Base-by-base conservation (phyloP, 2,888 invertebrate genomes). In the Ferdinandea cuprea region DNA sequence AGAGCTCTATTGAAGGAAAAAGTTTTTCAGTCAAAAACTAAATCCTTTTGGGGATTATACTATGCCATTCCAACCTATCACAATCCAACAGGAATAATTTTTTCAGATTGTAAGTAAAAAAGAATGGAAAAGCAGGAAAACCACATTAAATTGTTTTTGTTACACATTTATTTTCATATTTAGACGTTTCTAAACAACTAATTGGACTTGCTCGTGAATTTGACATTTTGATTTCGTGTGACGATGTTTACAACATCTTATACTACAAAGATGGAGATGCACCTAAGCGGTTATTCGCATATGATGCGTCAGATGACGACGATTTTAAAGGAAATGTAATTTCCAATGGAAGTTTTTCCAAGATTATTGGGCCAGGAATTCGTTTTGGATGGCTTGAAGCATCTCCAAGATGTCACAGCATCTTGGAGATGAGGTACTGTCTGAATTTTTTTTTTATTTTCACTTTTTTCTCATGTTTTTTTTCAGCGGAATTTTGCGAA, bases 331-430 rank as follows among this genome's bases (percentile, higher is more conserved):
- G 93, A 0, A 91, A 93, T 88, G 92, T 94, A 3, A 90, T 94
- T 37, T 94, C 94, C 0, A 94, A 94, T 87, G 93, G 93, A 19
- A 92, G 93, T 1, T 94, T 94, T 88, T 93, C 94, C 0, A 94
- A 94, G 89, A 92, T 94, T 56, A 88, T 94, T 69, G 92, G 92
- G 0, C 94, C 94, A 0, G 94, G 93, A 0, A 86, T 94, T 13
- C 91, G 94, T n/a, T 87, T 94, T 11, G 94, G 94, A 2, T 94
- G 94, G 94, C 88, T 94, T 21, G 94, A 94, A 87, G 91, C 92
- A 17, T 91, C 92, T 1, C 87, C 91, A 2, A 89, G 91, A 25
- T 81, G 92, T 11, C 90, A 91, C 37, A 87, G 88, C 0, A 86
- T 89, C 30, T 85, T 92, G 2, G 89, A 89, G 68, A 66, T 91